These are phyloP conservation scores for Parotocinclus haroldoi DNA, from an alignment of 2,797 vertebrate species.

Conservation along the genomic window DNA sequence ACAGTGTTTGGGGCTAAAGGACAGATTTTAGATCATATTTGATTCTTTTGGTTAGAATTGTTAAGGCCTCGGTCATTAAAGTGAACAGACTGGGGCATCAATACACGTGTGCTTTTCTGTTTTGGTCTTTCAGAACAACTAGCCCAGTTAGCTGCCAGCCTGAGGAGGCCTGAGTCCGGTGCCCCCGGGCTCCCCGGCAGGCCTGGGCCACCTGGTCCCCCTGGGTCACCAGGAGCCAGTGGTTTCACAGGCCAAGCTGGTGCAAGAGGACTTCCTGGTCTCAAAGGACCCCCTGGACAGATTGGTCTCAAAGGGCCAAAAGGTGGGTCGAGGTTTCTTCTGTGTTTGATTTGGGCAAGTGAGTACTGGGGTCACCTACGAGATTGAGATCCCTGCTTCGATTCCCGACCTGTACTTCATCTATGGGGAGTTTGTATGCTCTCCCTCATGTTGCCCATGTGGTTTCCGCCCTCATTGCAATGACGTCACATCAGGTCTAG, in stretches of 20 bases:
- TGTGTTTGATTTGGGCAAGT: too few relatives aligned
- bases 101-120: too few relatives aligned
- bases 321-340: slow-evolving; percentile 76
- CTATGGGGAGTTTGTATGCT: too few relatives aligned
- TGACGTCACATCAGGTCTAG: too few relatives aligned
- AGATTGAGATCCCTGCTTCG: too few relatives aligned
- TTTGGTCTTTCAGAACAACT: slow-evolving; percentile 82
- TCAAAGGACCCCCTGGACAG: slow-evolving; percentile 87
- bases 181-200: slow-evolving; percentile 86
- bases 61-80: too few relatives aligned
- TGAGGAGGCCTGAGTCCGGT: slow-evolving; percentile 89
- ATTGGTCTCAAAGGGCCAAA: slow-evolving; percentile 87
- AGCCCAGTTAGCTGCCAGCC: slow-evolving; percentile 90
- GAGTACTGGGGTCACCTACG: too few relatives aligned
- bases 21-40: background rate
- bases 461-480: too few relatives aligned
- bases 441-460: too few relatives aligned
- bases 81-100: too few relatives aligned
- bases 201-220: slow-evolving; percentile 85
- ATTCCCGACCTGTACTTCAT: too few relatives aligned
- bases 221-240: slow-evolving; percentile 84
- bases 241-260: slow-evolving; percentile 92
- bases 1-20: background rate
- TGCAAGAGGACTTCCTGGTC: slow-evolving; percentile 87
- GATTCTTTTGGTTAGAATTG: too few relatives aligned